phyloP scores from a whole-genome alignment of 1,140 invertebrate genomes.

The Yoshiicerus persimilis region DNA sequence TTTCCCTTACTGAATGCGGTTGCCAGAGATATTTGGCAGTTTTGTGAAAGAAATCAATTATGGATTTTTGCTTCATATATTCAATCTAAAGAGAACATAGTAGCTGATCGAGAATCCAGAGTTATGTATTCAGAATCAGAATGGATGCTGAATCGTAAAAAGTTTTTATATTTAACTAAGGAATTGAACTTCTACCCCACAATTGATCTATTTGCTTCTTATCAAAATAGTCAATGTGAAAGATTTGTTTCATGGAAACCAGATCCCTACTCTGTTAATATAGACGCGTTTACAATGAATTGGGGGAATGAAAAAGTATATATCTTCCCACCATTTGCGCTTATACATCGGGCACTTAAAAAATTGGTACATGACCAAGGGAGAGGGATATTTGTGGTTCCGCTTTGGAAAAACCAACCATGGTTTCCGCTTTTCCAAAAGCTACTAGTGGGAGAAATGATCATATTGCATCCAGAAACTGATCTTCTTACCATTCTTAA shows the following conservation, averaged over 20 bases:
- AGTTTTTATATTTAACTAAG: background rate
- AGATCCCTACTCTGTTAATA: background rate
- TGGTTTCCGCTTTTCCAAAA: background rate
- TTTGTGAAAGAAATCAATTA: background rate
- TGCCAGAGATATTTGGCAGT: conserved; percentile 16
- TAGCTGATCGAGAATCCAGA: background rate
- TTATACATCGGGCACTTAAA: background rate
- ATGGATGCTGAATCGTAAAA: background rate
- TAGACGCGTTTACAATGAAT: background rate
- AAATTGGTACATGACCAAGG: conserved; percentile 1
- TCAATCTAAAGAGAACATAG: background rate
- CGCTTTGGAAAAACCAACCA: background rate
- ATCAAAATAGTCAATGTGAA: background rate
- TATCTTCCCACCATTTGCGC: background rate
- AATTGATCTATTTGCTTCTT: conserved; percentile 24
- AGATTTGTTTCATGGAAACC: background rate
- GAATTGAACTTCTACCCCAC: background rate
- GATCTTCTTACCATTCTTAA: background rate
- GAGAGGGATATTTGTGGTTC: background rate
- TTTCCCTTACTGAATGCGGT: background rate
- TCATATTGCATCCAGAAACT: background rate
- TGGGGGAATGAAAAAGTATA: background rate
- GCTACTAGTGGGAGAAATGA: background rate
- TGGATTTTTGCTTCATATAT: conserved; percentile 7
- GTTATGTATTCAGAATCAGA: background rate